Evolutionary conservation across 2,888 invertebrate species (phyloP), one percentile per base, ranked within the genome.

Genomic region (Nycteola revayana): DNA sequence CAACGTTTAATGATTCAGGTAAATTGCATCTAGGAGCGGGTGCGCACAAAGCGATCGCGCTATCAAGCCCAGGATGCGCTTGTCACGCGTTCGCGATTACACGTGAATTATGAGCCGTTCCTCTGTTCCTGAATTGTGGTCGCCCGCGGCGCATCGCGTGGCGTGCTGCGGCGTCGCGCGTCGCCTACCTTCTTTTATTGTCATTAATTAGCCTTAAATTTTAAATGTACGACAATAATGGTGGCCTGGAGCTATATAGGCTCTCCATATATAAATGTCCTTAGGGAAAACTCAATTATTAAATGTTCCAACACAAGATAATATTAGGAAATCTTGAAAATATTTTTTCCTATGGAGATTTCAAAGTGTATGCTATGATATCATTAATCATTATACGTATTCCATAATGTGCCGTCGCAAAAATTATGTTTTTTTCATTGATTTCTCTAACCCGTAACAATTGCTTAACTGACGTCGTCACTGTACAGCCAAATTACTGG

Each of bases 21-120:
- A 57, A 62, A 66, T 60, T 66, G 72, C 69, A 70, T 60, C 59
- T 66, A 57, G 60, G 59, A 42, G 42, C 33, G 36, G 28, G 36
- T 46, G 58, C 55, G 60, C 55, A 75, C 70, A 76, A 75, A 72
- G 60, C 63, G 60, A 63, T 66, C 50, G 49, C 55, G 72, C 69
- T 76, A 79, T 75, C 78, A 64, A 61, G 64, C 69, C 65, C 76
- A 73, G 77, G 81, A 80, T 79, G 83, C 80, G 73, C 64, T 62
- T 60, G 69, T 68, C 70, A 66, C 65, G 58, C 60, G 58, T 60
- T 64, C 59, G 59, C 69, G 78, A 82, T 77, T 81, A 79, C 73
- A 59, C 60, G 61, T 82, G 80, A 84, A 66, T 82, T 80, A 84
- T 80, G 78, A 77, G 70, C 65, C 63, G 65, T 71, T 66, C 60